Evolutionary conservation across 1,140 invertebrate species (phyloP), one percentile per base, ranked within the genome.

Genomic region (Sycobia sp.): DNA sequence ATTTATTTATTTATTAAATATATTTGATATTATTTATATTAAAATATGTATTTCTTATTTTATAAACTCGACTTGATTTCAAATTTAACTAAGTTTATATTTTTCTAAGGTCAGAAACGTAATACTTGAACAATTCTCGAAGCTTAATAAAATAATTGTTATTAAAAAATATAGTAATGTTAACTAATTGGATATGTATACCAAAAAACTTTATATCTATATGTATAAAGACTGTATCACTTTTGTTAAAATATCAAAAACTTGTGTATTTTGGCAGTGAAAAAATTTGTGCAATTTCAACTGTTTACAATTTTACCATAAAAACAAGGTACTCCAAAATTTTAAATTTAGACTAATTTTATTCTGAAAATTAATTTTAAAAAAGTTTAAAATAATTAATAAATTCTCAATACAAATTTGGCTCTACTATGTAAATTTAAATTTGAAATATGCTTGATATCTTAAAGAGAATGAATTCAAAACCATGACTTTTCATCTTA

Each of bases 161-260:
- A 50, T 49, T 47, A 14, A 55, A n/a, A 55, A 55, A 36, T 61
- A 53, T 44, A 55, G 44, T 56, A 54, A 49, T 62, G 43, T 62
- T 62, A 64, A 43, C 9, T 43, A 58, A 64, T 64, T 64, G 54
- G 62, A 64, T 64, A 58, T 51, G 34, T 44, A 41, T 57, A 63
- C 61, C 61, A 64, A 64, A 57, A 64, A 34, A 60, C 44, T 58
- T 62, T 47, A 53, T 51, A 36, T 60, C 16, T 63, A 49, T 39
- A 20, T 62, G 22, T 62, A 62, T 29, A 63, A 57, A 64, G 54
- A 57, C 43, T 56, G 43, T 64, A 51, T 13, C 20, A 54, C 41
- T 55, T 62, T 56, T 50, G 51, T 56, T 63, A 22, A 50, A 41
- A 50, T 20, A 38, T 46, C 14, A 27, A 39, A 32, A 29, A 16